Evolutionary conservation across 2,113 vertebrate species (phyloP).

Genomic region (Ptychochromis oligacanthus): DNA sequence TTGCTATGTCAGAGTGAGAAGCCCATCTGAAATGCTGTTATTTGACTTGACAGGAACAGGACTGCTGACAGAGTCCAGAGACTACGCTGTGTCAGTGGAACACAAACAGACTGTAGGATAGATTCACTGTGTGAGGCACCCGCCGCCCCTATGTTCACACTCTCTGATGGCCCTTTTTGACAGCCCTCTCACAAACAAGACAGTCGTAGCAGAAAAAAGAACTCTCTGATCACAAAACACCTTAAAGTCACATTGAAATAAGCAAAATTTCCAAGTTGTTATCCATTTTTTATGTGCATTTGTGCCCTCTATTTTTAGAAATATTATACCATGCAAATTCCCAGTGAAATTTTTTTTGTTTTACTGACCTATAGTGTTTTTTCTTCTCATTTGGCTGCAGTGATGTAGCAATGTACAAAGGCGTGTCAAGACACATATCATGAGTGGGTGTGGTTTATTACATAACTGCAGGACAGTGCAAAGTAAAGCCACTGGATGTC

Average conservation of each 20-base stretch:
- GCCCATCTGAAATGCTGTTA: slow-evolving; percentile 66
- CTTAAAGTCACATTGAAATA: background rate
- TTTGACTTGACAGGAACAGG: slow-evolving; percentile 74
- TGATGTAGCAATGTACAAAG: background rate
- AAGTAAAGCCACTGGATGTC: background rate
- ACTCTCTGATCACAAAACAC: slow-evolving; percentile 33
- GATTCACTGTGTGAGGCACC: slow-evolving; percentile 49
- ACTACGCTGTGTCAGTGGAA: slow-evolving; percentile 67
- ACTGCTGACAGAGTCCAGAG: slow-evolving; percentile 74
- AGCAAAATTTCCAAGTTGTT: background rate
- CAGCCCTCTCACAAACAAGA: slow-evolving; percentile 48
- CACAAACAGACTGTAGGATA: slow-evolving; percentile 70
- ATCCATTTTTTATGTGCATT: background rate
- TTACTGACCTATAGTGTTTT: background rate
- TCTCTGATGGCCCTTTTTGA: slow-evolving; percentile 59
- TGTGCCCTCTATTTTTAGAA: too few species aligned
- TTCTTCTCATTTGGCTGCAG: background rate
- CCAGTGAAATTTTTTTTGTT: background rate
- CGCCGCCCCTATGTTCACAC: slow-evolving; percentile 49
- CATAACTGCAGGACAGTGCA: background rate
- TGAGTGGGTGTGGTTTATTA: background rate
- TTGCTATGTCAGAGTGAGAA: slow-evolving; percentile 41
- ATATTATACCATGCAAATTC: background rate
- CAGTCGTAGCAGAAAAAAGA: slow-evolving; percentile 28
- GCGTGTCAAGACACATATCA: background rate